Base-by-base conservation (phyloP, 1,140 invertebrate genomes). In the Belonocnema kinseyi region DNA sequence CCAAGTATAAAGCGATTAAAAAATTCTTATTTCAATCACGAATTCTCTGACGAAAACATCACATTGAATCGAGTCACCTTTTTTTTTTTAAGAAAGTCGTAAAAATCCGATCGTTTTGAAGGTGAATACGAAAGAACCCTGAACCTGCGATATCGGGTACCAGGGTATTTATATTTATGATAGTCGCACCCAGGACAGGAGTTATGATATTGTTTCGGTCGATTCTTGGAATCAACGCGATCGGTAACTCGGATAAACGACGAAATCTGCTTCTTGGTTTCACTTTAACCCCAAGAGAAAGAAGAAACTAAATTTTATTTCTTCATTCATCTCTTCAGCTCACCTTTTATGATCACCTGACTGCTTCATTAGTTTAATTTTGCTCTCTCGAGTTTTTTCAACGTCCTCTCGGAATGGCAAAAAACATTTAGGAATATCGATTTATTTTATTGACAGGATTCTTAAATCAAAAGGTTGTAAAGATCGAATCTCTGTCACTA, bases 201-300 rank as follows among this genome's bases (percentile, higher is more conserved):
- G 88, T 92, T 92, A 92, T 91, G 90, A 91, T 91, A 92, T 91
- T 91, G 89, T 91, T 91, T 88, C 87, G 85, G 83, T 74, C 77
- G 74, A 78, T 92, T 92, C 89, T 90, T 71, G 87, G 90, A 91
- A 92, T 91, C 87, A 88, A 89, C 86, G 85, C 86, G 89, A 90
- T 90, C 88, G 89, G 89, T 88, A 81, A 83, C 78, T 86, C 82
- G 88, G 89, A 90, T 90, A 90, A 90, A 90, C 80, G 79, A 73
- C 79, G 76, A 81, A 84, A 80, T 81, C 77, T 72, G 53, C 71
- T 81, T 53, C 75, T 74, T 76, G 33, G 73, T 76, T 74, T 75
- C 75, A 76, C 79, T 75, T 71, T 50, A 21, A n/a, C 46, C 33
- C 26, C 50, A 46, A 54, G 51, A 13, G 74, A 66, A 40, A 66